Conservation (phyloP, 2,888 invertebrate genomes). For the Tupiocoris notatus region DNA sequence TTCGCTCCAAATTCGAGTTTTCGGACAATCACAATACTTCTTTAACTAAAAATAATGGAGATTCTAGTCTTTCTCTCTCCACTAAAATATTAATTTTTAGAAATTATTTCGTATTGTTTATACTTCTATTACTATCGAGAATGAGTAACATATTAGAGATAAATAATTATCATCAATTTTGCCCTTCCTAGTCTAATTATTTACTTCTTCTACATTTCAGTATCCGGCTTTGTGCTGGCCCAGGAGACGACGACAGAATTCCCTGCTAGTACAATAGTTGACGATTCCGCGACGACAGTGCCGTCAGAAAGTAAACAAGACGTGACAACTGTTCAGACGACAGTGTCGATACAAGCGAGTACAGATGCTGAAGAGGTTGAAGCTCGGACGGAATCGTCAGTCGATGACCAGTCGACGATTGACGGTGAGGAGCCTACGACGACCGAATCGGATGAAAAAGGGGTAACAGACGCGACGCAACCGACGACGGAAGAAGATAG, state of each 20-base stretch:
- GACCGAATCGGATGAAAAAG: background rate
- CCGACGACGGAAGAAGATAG: no score
- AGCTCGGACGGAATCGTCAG: background rate
- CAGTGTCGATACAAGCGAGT: background rate
- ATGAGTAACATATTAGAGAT: background rate
- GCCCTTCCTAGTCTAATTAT: no score
- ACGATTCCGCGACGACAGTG: background rate
- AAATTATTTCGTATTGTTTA: no score
- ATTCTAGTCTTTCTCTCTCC: no score
- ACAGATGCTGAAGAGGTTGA: background rate
- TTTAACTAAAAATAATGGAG: no score
- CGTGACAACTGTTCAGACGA: background rate
- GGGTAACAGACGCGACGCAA: no score
- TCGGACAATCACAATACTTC: no score
- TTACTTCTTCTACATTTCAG: constrained; percentile 5
- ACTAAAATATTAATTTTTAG: no score
- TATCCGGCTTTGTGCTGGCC: background rate
- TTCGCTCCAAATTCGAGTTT: no score
- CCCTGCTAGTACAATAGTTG: background rate
- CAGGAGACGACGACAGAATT: background rate
- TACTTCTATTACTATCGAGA: background rate
- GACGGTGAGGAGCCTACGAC: background rate
- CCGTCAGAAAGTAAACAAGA: background rate
- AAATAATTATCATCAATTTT: background rate
- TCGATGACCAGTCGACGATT: background rate